Percentiles rank a stretch among this genome's conserved stretches.
Evolutionary conservation across 1,140 invertebrate species (phyloP).

Genomic region (Chelonus insularis): DNA sequence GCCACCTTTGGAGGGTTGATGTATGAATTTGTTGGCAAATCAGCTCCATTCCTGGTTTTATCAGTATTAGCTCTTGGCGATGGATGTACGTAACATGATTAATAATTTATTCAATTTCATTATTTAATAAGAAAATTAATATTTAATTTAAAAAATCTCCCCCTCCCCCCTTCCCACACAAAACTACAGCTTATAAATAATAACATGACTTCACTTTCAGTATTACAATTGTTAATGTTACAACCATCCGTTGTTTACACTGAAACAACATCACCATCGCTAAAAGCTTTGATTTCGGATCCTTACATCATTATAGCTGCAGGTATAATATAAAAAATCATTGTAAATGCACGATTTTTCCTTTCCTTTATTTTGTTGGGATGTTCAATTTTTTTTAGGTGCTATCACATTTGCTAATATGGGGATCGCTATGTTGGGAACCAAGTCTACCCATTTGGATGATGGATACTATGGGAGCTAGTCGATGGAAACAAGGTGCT

Average conservation of each 20-base stretch:
- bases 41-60: slow-evolving; percentile 92
- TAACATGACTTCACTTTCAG: slow-evolving; percentile 61
- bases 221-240: slow-evolving; percentile 91
- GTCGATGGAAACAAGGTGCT: slow-evolving; percentile 88
- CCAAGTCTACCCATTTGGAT: slow-evolving; percentile 97
- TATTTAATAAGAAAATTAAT: no score
- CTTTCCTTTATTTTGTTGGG: background rate
- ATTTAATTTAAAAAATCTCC: no score
- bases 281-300: slow-evolving; percentile 87
- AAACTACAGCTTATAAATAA: no score
- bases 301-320: slow-evolving; percentile 89
- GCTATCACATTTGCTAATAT: slow-evolving; percentile 98
- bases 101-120: slow-evolving; percentile 5
- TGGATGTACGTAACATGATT: slow-evolving; percentile 74
- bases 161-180: no score
- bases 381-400: slow-evolving; percentile 60
- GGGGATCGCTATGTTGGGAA: slow-evolving; percentile 97
- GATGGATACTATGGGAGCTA: slow-evolving; percentile 95
- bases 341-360: background rate
- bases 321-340: slow-evolving; percentile 55
- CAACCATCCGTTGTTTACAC: slow-evolving; percentile 90
- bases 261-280: slow-evolving; percentile 89
- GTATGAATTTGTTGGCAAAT: slow-evolving; percentile 97
- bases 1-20: slow-evolving; percentile 97
- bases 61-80: slow-evolving; percentile 90